A percentile compares a stretch with the other conserved stretches of the same genome.
phyloP scores from a whole-genome alignment of 2,113 vertebrate genomes.

The Callithrix jacchus region DNA sequence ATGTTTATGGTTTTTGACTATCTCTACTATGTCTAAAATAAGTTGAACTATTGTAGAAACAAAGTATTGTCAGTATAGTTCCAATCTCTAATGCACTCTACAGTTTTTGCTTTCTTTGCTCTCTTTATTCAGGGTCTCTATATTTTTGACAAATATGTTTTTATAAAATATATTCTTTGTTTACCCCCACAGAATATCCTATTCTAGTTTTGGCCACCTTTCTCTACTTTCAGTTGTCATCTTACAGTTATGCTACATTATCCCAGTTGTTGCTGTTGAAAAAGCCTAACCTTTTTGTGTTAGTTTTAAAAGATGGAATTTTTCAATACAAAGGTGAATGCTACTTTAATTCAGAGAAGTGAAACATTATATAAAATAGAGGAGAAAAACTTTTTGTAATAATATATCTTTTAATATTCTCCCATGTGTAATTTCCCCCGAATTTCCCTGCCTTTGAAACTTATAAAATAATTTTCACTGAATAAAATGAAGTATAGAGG shows the following conservation, averaged over 20 bases:
- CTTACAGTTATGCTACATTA: background rate
- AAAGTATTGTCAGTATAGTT: background rate
- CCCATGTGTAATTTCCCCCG: background rate
- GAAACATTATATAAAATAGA: slow-evolving; percentile 2
- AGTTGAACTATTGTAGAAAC: background rate
- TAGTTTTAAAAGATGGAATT: background rate
- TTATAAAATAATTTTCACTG: slow-evolving; percentile 26
- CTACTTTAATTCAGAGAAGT: background rate
- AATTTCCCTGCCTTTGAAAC: background rate
- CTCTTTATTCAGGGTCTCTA: background rate
- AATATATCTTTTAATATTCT: background rate
- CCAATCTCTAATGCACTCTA: background rate
- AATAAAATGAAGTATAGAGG: slow-evolving; percentile 4
- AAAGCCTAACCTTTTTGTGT: background rate
- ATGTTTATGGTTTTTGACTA: background rate
- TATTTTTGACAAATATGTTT: background rate
- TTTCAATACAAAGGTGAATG: background rate
- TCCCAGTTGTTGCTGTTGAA: background rate
- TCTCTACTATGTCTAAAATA: background rate
- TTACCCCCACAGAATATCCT: background rate
- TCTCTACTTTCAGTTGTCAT: background rate
- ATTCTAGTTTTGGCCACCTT: background rate
- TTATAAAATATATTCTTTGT: background rate
- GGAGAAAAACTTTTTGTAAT: background rate
- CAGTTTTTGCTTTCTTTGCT: background rate